Evolutionary conservation across 2,888 invertebrate genomes (phyloP).

Genomic region (Cantharis flavilabris): DNA sequence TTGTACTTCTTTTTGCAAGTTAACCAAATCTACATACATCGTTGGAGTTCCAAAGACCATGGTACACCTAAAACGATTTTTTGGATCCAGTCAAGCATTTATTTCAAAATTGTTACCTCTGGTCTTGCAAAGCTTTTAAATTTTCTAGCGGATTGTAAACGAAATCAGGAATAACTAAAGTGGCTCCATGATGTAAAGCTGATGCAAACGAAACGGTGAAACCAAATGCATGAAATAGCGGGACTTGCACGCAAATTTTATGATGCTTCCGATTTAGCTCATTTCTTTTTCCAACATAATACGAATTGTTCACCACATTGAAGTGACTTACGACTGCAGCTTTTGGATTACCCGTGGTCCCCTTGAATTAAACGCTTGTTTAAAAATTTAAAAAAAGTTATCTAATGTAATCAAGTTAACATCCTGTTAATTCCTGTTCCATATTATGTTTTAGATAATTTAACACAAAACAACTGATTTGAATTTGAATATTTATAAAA

Average conservation of each 20-base stretch:
- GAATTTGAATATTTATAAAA: no score
- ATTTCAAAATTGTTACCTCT: constrained; percentile 2
- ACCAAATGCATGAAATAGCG: constrained; percentile 84
- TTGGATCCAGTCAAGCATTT: not conserved
- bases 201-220: constrained; percentile 66
- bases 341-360: constrained; percentile 70
- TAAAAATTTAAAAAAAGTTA: no score
- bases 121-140: constrained; percentile 53
- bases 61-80: constrained; percentile 63
- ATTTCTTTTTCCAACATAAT: constrained; percentile 62
- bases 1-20: constrained; percentile 56
- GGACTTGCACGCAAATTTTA: constrained; percentile 69
- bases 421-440: no score
- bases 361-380: constrained; percentile 43
- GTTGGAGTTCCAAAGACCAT: constrained; percentile 80
- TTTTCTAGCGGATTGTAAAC: constrained; percentile 66
- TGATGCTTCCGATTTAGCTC: constrained; percentile 56
- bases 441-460: no score
- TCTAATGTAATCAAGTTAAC: no score
- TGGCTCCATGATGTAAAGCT: constrained; percentile 64
- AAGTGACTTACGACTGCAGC: constrained; percentile 74
- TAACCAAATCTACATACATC: constrained; percentile 80
- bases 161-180: constrained; percentile 64
- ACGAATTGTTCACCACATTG: constrained; percentile 76
- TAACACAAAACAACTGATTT: no score